Base-by-base conservation (phyloP, 2,797 vertebrate species). In the Eulemur albifrons region DNA sequence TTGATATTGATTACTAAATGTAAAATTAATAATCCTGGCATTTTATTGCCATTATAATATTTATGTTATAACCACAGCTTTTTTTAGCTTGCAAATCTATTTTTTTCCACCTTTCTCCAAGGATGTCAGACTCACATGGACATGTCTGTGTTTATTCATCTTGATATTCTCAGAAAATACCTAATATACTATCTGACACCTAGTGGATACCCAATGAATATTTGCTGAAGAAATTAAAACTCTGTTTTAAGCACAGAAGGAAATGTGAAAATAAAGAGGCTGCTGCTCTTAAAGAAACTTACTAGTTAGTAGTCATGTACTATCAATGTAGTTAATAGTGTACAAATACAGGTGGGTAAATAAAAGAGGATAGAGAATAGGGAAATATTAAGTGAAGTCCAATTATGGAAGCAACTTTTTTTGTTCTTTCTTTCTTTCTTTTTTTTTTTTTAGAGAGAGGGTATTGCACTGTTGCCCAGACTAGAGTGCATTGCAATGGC, bases 201-300 rank as follows among this genome's bases (percentile, higher is more conserved):
- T 97, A 97, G 95, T 97, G 96, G 97, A 95, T 90, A 94, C 9
- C 70, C 45, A 88, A 30, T 76, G 85, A 95, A 65, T 93, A 96
- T 80, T 54, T 88, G n/a, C 73, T 90, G 30, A 87, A 73, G 73
- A 92, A 93, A 89, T 30, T 67, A 70, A 89, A 92, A 48, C 50
- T 1, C 11, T 35, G 1, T 84, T 83, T 96, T 72, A 89, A 87
- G 48, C 21, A 63, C 7, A 84, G 14, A 89, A 86, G 38, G 48
- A 85, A 95, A 94, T 88, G 35, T 94, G 65, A 92, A 97, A 88
- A 77, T 80, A 91, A 84, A 76, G 38, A 77, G 92, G n/a, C 38
- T 90, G 4, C 4, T 57, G 43, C 20, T 92, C 30, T 93, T 72
- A 88, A 87, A 96, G 67, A 17, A 83, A 27, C 48, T 80, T 81